Base-by-base conservation (phyloP, 1,140 invertebrate genomes). In the Neuroterus valhalla region DNA sequence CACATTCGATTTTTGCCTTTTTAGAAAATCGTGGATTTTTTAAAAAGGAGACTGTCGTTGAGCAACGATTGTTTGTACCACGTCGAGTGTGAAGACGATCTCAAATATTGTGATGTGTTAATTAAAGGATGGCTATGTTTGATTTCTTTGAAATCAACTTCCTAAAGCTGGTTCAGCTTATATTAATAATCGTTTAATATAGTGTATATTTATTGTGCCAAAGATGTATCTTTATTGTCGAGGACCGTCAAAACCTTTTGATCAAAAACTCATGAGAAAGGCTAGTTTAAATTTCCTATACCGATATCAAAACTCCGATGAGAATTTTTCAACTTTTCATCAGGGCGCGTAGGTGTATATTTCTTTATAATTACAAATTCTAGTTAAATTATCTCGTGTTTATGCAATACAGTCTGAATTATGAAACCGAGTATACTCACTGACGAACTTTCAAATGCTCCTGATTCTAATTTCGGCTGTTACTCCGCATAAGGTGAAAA, bases 191-290 rank as follows among this genome's bases (percentile, higher is more conserved):
- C 71, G 78, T 76, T 79, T 78, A 72, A 45, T 79, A 79, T 66
- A 15, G 62, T 68, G 55, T 75, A 79, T 86, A 88, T 88, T 89
- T 86, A 87, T 86, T 85, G 86, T 88, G 87, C 87, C 87, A 89
- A 89, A 89, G 87, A 88, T 88, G 80, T 82, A 83, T 81, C 75
- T 84, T 83, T 82, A 81, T 82, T 84, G 78, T 78, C 69, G 70
- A 76, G 75, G 74, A 73, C 68, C 48, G 55, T 62, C 12, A 2
- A 62, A 62, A 62, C 55, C 55, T 62, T 23, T 62, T 62, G 55
- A 62, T 62, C 31, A 62, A 62, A 23, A 38, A 38, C 31, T 38
- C 55, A 62, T 23, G 11, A 52, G 23, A 55, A 52, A 52, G 14
- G 26, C 31, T 38, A 38, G 31, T 38, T 26, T 23, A 14, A 14